Evolutionary conservation across 2,113 vertebrate species (phyloP).

Genomic region (Macroglossus sobrinus): DNA sequence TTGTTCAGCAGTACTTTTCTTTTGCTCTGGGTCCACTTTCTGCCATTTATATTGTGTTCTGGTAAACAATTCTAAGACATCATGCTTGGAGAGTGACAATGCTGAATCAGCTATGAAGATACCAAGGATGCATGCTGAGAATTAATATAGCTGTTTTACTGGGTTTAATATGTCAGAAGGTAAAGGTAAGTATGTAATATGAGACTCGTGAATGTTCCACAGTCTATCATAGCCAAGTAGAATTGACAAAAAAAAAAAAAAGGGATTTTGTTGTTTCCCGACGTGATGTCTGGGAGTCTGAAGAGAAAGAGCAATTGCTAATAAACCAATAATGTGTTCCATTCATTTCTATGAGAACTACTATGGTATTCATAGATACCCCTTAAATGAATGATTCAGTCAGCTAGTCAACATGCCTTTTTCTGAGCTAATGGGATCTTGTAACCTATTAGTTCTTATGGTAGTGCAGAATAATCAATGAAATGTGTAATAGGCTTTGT

Average conservation of each 20-base stretch:
- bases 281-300: neutral
- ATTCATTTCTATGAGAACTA: neutral
- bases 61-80: neutral
- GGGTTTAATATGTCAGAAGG: neutral
- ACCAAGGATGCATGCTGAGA: neutral
- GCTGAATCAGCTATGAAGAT: neutral
- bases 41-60: neutral
- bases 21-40: neutral
- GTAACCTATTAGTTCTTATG: neutral
- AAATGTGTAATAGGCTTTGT: neutral
- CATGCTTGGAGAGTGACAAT: neutral
- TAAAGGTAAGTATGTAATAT: neutral
- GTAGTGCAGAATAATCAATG: neutral
- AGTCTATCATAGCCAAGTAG: neutral
- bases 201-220: neutral
- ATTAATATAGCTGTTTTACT: neutral
- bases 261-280: neutral
- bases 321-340: neutral
- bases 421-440: neutral
- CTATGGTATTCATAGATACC: neutral
- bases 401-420: neutral
- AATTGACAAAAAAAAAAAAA: neutral
- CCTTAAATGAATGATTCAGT: neutral
- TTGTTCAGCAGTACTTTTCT: neutral
- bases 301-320: neutral